A percentile compares a stretch with the other conserved stretches of the same genome.
Conservation (phyloP, 2,797 vertebrate genomes). For the Euthynnus affinis region DNA sequence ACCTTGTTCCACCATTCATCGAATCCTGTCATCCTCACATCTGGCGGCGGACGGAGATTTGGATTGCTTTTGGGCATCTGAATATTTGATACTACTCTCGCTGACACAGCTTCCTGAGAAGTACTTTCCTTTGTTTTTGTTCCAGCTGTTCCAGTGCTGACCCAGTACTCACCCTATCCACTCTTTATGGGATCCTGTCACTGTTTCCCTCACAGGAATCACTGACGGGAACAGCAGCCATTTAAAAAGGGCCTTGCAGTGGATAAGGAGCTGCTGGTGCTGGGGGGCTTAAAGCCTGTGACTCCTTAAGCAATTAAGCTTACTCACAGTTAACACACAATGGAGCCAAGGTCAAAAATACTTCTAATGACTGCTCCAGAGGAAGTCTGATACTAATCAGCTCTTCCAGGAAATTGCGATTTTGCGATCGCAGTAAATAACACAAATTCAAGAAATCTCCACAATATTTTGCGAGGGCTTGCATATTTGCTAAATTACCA, state of each 20-base stretch:
- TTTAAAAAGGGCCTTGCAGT: constrained; percentile 26
- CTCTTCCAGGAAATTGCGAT: no score
- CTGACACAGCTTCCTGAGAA: constrained; percentile 62
- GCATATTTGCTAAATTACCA: no score
- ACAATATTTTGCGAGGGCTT: no score
- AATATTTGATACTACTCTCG: constrained; percentile 39
- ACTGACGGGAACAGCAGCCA: constrained; percentile 32
- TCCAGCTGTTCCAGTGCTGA: constrained; percentile 48
- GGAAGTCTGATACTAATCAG: constrained; percentile 13
- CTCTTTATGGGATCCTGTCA: constrained; percentile 42
- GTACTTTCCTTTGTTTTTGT: constrained; percentile 50
- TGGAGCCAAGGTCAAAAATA: constrained; percentile 57
- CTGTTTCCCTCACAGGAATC: constrained; percentile 30
- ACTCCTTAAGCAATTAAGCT: constrained; percentile 68
- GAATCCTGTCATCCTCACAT: constrained; percentile 4
- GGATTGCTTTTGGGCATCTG: constrained; percentile 20
- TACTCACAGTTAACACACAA: constrained; percentile 65
- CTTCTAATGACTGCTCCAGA: constrained; percentile 31
- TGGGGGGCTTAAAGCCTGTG: constrained; percentile 29
- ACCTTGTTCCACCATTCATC: constrained; percentile 9
- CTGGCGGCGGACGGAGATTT: constrained; percentile 9
- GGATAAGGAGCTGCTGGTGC: constrained; percentile 27
- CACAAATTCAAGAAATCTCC: no score
- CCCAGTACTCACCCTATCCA: constrained; percentile 35
- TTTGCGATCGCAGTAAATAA: no score